These are phyloP conservation scores for Rotaria sp. DNA, from an alignment of 2,888 invertebrate genomes.

Conservation along the genomic window DNA sequence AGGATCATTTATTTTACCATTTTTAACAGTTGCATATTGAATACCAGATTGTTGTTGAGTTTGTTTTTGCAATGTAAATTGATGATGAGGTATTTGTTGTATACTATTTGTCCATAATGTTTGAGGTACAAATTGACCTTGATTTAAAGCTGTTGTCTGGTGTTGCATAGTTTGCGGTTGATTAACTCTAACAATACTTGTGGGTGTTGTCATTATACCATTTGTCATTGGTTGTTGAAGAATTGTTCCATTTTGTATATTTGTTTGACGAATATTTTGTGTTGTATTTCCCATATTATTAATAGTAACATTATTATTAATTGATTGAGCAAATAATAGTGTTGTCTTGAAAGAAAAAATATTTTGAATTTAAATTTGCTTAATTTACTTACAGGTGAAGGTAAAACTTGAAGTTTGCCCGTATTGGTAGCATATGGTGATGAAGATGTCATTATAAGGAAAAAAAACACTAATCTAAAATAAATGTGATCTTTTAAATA, in stretches of 20 bases:
- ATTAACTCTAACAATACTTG: neutral
- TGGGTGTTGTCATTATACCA: conserved; percentile 5
- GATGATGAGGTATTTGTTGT: neutral
- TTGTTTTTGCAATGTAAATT: conserved; percentile 14
- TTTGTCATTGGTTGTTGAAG: neutral
- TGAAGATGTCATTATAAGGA: neutral
- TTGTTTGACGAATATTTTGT: conserved; percentile 13
- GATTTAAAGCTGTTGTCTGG: neutral
- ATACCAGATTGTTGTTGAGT: neutral
- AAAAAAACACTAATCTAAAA: neutral
- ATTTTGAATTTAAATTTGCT: neutral
- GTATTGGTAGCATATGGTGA: neutral
- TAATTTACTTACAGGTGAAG: neutral
- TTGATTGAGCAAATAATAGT: neutral
- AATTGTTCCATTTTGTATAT: neutral
- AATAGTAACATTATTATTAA: neutral
- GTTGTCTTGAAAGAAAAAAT: neutral
- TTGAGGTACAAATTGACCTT: neutral
- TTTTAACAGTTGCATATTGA: neutral
- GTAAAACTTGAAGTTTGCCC: neutral
- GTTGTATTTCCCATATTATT: neutral
- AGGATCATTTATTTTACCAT: neutral
- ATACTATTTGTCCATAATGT: neutral
- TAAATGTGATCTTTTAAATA: neutral
- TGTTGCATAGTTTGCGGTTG: neutral